Evolutionary conservation across 2,113 vertebrate species (phyloP).

Genomic region (Myodes glareolus): DNA sequence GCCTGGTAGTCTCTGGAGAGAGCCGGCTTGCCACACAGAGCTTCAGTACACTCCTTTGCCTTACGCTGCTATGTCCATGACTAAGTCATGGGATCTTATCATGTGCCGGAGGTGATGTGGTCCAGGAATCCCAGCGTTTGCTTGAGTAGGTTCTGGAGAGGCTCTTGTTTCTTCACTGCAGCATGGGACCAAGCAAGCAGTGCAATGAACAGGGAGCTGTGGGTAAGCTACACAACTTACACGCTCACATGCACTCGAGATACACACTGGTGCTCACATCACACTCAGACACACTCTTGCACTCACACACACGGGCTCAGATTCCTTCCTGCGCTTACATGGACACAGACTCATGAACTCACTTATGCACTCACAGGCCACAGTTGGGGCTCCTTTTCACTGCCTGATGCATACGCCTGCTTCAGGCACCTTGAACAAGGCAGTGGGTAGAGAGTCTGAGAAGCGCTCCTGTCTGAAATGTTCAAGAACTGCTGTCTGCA

Average conservation of each 20-base stretch:
- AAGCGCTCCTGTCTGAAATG: neutral
- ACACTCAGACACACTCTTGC: neutral
- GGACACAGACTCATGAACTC: neutral
- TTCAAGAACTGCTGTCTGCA: neutral
- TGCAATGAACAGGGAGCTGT: fast-evolving
- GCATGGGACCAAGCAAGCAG: fast-evolving
- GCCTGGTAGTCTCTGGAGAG: neutral
- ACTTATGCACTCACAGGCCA: neutral
- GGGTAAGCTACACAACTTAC: neutral
- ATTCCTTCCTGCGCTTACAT: neutral
- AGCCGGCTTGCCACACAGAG: neutral
- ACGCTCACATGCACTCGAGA: neutral
- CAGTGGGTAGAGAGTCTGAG: neutral
- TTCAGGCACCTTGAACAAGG: neutral
- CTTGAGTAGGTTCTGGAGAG: neutral
- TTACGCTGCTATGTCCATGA: neutral
- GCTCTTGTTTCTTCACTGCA: neutral
- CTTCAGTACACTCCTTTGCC: neutral
- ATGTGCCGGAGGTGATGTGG: neutral
- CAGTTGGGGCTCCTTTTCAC: neutral
- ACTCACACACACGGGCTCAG: neutral
- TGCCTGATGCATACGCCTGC: fast-evolving
- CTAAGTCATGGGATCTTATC: neutral
- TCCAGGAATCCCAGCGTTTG: neutral
- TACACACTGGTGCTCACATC: neutral